Conservation (phyloP, 2,797 vertebrate species). For the Thalassophryne amazonica region DNA sequence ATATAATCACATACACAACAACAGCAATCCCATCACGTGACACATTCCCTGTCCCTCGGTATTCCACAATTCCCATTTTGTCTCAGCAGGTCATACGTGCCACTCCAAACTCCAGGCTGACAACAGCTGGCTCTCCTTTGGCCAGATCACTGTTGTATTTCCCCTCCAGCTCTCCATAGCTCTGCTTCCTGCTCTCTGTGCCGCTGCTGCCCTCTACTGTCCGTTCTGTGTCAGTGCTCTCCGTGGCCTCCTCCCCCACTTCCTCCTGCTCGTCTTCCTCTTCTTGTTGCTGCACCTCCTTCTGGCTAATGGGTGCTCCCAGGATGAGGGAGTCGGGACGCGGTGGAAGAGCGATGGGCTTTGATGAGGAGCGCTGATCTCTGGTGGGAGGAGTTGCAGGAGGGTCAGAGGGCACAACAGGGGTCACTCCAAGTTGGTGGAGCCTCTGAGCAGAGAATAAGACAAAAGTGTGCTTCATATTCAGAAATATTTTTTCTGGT, state of each 20-base stretch:
- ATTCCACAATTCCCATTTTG: constrained; percentile 35
- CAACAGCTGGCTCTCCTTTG: constrained; percentile 88
- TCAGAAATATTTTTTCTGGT: too few species aligned
- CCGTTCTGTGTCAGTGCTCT: constrained; percentile 77
- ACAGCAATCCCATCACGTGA: constrained; percentile 9
- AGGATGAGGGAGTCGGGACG: constrained; percentile 78
- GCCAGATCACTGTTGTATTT: constrained; percentile 60
- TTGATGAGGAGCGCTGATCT: constrained; percentile 68
- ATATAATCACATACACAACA: constrained; percentile 34
- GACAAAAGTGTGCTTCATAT: background rate
- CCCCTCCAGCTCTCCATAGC: constrained; percentile 79
- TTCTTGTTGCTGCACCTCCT: constrained; percentile 81
- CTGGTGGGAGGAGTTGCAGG: constrained; percentile 60
- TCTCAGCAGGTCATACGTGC: constrained; percentile 95
- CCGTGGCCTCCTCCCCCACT: constrained; percentile 69
- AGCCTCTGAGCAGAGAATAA: constrained; percentile 79
- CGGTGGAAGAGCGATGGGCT: constrained; percentile 53
- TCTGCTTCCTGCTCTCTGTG: constrained; percentile 91
- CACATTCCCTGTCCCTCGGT: constrained; percentile 17
- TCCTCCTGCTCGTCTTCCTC: constrained; percentile 79
- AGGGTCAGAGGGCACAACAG: constrained; percentile 51
- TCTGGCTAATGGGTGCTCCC: constrained; percentile 81
- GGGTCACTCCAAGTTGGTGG: constrained; percentile 75
- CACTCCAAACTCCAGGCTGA: constrained; percentile 94
- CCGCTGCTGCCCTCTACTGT: constrained; percentile 94